These are phyloP conservation scores for Flexamia atlantica DNA, from an alignment of 2,888 invertebrate genomes.

Conservation along the genomic window DNA sequence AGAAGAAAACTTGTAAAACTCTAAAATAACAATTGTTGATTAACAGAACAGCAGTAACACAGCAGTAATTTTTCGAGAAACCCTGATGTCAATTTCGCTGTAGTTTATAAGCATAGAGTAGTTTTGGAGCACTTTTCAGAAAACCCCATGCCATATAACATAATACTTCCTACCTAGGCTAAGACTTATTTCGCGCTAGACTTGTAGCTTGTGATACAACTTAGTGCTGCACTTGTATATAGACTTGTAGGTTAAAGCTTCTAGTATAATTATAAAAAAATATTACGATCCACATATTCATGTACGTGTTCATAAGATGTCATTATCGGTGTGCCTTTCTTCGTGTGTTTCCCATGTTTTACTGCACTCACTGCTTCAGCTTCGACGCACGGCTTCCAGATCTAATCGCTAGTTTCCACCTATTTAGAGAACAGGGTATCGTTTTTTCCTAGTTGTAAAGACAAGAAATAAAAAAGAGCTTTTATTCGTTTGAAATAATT, in stretches of 20 bases:
- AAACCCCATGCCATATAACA: background rate
- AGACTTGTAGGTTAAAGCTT: conserved; percentile 35
- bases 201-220: conserved; percentile 42
- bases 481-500: background rate
- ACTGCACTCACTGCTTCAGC: background rate
- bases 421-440: conserved; percentile 43
- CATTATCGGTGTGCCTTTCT: conserved; percentile 66
- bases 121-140: conserved; percentile 53
- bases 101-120: conserved; percentile 46
- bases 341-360: conserved; percentile 32
- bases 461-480: background rate
- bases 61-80: conserved; percentile 30
- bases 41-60: too few species aligned
- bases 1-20: too few species aligned
- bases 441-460: conserved; percentile 1
- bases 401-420: background rate
- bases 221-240: conserved; percentile 42
- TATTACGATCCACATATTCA: conserved; percentile 35
- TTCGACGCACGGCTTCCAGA: conserved; percentile 6
- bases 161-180: conserved; percentile 30
- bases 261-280: conserved; percentile 23
- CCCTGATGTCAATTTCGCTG: conserved; percentile 53
- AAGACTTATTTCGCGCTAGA: conserved; percentile 41
- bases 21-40: too few species aligned
- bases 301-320: conserved; percentile 64